Evolutionary conservation across 2,888 invertebrate species (phyloP).

Genomic region (Drosophila nr. fundita): DNA sequence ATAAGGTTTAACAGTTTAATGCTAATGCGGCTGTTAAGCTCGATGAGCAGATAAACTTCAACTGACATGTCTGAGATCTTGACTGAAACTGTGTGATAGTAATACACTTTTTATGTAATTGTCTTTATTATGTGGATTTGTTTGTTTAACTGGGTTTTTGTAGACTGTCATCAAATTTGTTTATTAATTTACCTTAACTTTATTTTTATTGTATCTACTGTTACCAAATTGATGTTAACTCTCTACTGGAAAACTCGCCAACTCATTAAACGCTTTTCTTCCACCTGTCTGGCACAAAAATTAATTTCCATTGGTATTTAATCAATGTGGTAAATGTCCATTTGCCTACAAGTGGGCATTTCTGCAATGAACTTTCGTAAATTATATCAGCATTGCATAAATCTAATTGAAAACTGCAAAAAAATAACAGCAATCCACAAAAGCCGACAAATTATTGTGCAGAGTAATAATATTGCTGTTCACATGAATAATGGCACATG

Average conservation of each 20-base stretch:
- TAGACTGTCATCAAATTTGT: neutral
- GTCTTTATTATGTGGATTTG: neutral
- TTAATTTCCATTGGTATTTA: constrained; percentile 10
- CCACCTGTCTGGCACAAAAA: constrained; percentile 11
- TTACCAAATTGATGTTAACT: neutral
- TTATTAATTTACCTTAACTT: too few species aligned
- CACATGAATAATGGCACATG: constrained; percentile 59
- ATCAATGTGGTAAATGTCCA: constrained; percentile 4
- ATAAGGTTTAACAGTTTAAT: constrained; percentile 17
- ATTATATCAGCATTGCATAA: constrained; percentile 67
- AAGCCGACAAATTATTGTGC: constrained; percentile 64
- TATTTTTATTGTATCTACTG: neutral
- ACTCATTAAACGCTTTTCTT: neutral
- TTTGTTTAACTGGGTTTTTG: neutral
- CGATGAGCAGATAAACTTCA: constrained; percentile 29
- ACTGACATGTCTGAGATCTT: neutral
- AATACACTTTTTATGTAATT: neutral
- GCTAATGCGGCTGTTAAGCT: constrained; percentile 19
- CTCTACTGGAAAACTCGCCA: neutral
- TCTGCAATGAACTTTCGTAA: constrained; percentile 28
- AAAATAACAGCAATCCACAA: constrained; percentile 27
- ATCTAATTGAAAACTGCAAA: constrained; percentile 29
- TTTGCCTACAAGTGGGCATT: constrained; percentile 7
- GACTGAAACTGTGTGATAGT: neutral
- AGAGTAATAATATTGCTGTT: constrained; percentile 28